These are phyloP conservation scores for Dryobotodes eremita DNA, from an alignment of 2,888 invertebrate species.

Conservation along the genomic window DNA sequence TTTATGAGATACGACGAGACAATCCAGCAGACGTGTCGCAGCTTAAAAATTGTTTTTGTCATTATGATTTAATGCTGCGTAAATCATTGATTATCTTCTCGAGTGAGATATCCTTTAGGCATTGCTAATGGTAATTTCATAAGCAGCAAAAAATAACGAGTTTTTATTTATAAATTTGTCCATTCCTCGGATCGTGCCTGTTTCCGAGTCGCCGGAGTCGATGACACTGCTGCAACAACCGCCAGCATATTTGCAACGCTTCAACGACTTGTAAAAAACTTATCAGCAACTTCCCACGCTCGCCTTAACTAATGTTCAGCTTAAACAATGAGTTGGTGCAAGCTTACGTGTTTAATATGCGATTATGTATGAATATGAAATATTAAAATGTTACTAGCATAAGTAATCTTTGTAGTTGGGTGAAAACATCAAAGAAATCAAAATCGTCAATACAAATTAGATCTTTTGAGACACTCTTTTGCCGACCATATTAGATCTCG, in stretches of 20 bases:
- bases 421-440: not conserved
- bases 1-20: constrained; percentile 55
- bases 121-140: constrained; percentile 20
- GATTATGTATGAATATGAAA: constrained; percentile 45
- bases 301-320: constrained; percentile 62
- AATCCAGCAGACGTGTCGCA: constrained; percentile 17
- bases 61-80: constrained; percentile 16
- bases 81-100: constrained; percentile 12
- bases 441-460: not conserved
- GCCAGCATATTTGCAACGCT: constrained; percentile 82
- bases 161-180: constrained; percentile 53
- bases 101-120: constrained; percentile 21
- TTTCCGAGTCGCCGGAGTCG: constrained; percentile 70
- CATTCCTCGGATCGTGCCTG: constrained; percentile 58
- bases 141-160: constrained; percentile 29
- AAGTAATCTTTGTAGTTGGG: not conserved
- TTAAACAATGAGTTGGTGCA: constrained; percentile 56
- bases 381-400: constrained; percentile 26
- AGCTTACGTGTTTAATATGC: constrained; percentile 50
- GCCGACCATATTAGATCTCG: not conserved
- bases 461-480: not conserved
- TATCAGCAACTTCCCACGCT: constrained; percentile 81
- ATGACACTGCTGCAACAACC: constrained; percentile 78
- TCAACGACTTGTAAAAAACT: constrained; percentile 77
- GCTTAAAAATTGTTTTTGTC: constrained; percentile 33